Base-by-base conservation (phyloP, 2,888 invertebrate species). In the Xestia xanthographa region DNA sequence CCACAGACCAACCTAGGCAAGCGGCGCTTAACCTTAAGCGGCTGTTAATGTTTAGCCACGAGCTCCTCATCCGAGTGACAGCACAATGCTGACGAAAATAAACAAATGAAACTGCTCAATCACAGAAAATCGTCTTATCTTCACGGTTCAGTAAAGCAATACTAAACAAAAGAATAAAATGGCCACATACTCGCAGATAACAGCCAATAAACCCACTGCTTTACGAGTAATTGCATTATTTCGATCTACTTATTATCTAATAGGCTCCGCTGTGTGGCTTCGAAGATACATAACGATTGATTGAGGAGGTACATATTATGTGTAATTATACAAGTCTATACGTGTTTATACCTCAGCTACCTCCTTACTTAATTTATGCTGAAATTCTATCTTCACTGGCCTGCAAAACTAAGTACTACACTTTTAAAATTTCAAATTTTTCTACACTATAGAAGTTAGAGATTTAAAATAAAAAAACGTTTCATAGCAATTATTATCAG, bases 241-340 rank as follows among this genome's bases (percentile, higher is more conserved):
- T 66, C 29, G 71, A 86, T 86, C 77, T 83, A 79, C 67, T 83
- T 72, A 72, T 73, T 72, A 72, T 62, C 58, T 67, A 73, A 83
- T 83, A 69, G 71, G 81, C 62, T 80, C 71, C 71, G 34, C 84
- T 86, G 77, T 83, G 86, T 38, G 77, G 77, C 77, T 86, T 83
- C 67, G 53, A 71, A 63, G 53, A 77, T 56, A 82, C 77, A 85
- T 85, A 74, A 53, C 29, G 1, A 85, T 58, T 81, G 26, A 85
- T 73, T 76, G 53, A 58, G 63, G 41, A 34, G n/a, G n/a, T 41
- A 41, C 41, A 41, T 1, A 41, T 63, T 1, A 41, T 63, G 14
- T 63, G 29, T 34, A 34, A 1, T 0, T 26, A 45, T 56, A 41
- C 17, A 0, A 26, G 12, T 38, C 17, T 53, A 22, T 45, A 22